These are phyloP conservation scores for Drosophila seguyi DNA, from an alignment of 1,140 invertebrate species.

Conservation along the genomic window DNA sequence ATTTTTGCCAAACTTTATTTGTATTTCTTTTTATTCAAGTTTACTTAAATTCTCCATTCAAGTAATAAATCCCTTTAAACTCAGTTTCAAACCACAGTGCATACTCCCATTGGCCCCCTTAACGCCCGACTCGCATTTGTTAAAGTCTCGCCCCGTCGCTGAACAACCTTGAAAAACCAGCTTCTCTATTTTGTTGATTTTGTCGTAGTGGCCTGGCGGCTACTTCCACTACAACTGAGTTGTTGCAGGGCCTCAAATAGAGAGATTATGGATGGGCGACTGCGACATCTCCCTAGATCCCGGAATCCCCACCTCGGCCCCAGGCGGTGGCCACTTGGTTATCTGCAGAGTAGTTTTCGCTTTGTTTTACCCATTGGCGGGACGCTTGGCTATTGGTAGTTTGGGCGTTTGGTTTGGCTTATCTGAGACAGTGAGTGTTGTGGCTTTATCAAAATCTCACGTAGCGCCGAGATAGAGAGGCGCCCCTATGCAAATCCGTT, in stretches of 20 bases:
- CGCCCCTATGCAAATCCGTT: slow-evolving; percentile 61
- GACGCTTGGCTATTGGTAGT: slow-evolving; percentile 31
- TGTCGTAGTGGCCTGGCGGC: slow-evolving; percentile 13
- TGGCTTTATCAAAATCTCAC: slow-evolving; percentile 74
- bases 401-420: slow-evolving; percentile 49
- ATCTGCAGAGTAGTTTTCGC: slow-evolving; percentile 60
- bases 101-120: not conserved
- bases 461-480: slow-evolving; percentile 56
- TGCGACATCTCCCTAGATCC: not conserved
- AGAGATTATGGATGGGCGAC: slow-evolving; percentile 11
- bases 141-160: slow-evolving; percentile 14
- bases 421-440: slow-evolving; percentile 43
- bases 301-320: slow-evolving; percentile 14
- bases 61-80: not conserved
- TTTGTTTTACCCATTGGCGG: slow-evolving; percentile 38
- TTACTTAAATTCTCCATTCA: too few species aligned
- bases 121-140: slow-evolving; percentile 11
- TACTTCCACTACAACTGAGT: slow-evolving; percentile 13
- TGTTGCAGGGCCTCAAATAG: slow-evolving; percentile 20
- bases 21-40: too few species aligned
- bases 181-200: slow-evolving; percentile 50
- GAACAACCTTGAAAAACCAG: slow-evolving; percentile 77
- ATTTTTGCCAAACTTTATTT: not conserved
- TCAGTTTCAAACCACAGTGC: slow-evolving; percentile 46
- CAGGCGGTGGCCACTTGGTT: slow-evolving; percentile 49